Percentiles rank a stretch among this genome's conserved stretches.
These are phyloP conservation scores for Lithophane semibrunnea DNA, from an alignment of 2,888 invertebrate species.

Conservation along the genomic window DNA sequence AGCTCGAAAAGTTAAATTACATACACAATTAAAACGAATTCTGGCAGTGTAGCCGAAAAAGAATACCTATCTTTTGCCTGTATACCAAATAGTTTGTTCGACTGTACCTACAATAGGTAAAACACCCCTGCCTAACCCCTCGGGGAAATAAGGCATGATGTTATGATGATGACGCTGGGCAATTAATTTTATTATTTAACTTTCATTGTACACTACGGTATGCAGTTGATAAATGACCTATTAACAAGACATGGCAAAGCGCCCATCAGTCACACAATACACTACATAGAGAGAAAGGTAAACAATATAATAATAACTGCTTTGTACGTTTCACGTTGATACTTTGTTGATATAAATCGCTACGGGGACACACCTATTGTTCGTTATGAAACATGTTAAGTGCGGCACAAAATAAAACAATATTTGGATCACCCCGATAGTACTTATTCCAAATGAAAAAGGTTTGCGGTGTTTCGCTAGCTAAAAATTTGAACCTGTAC, in stretches of 20 bases:
- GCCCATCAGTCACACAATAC: background rate
- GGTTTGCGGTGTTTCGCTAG: no score
- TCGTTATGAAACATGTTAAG: background rate
- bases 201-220: background rate
- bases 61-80: no score
- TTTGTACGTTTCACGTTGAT: background rate
- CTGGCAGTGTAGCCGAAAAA: no score
- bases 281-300: background rate
- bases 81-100: no score
- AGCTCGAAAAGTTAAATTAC: no score
- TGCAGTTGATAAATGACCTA: conserved; percentile 6
- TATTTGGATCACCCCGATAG: background rate
- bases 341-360: background rate
- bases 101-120: no score
- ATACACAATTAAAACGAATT: no score
- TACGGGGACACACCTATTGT: conserved; percentile 21
- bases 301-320: conserved; percentile 6
- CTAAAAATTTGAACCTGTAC: no score
- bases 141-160: background rate
- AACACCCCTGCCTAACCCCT: background rate
- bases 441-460: background rate
- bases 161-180: background rate
- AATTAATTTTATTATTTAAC: background rate
- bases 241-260: conserved; percentile 19
- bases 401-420: background rate